Conservation (phyloP, 2,797 vertebrate species). For the Xenopus petersii region DNA sequence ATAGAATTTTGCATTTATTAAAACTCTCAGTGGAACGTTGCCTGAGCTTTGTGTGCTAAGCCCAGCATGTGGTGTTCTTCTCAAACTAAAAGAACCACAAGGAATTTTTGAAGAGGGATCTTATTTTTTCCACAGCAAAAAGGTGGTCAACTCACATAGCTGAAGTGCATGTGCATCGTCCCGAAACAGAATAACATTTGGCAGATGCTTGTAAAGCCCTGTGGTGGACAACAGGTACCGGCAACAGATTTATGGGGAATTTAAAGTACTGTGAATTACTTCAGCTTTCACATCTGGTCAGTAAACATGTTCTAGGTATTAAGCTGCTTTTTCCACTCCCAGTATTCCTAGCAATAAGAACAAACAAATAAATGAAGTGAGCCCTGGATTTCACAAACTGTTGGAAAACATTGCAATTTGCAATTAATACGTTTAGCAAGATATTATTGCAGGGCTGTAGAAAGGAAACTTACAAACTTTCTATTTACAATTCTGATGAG, state of each 20-base stretch:
- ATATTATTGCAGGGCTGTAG: not conserved
- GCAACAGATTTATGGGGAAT: constrained; percentile 15
- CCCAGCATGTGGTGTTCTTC: constrained; percentile 8
- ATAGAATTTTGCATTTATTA: not conserved
- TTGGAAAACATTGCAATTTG: too few relatives aligned
- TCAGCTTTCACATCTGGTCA: constrained; percentile 1
- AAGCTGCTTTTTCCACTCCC: constrained; percentile 4
- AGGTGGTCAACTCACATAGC: constrained; percentile 27
- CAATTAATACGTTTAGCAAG: not conserved
- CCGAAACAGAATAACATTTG: constrained; percentile 20
- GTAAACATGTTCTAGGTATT: constrained; percentile 5
- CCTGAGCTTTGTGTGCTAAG: constrained; percentile 7
- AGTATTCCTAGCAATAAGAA: not conserved
- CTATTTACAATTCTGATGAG: too few relatives aligned
- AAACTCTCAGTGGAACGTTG: not conserved
- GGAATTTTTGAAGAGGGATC: constrained; percentile 24
- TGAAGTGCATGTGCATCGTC: constrained; percentile 16
- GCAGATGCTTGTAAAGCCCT: constrained; percentile 16
- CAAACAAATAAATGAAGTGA: not conserved
- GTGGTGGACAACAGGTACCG: constrained; percentile 25
- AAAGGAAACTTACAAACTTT: too few relatives aligned
- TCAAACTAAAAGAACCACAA: constrained; percentile 33
- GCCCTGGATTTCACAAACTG: too few relatives aligned
- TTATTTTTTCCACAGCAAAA: constrained; percentile 5
- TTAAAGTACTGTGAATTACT: not conserved